Conservation (phyloP, 2,888 invertebrate genomes). For the Ophion ventricosus region DNA sequence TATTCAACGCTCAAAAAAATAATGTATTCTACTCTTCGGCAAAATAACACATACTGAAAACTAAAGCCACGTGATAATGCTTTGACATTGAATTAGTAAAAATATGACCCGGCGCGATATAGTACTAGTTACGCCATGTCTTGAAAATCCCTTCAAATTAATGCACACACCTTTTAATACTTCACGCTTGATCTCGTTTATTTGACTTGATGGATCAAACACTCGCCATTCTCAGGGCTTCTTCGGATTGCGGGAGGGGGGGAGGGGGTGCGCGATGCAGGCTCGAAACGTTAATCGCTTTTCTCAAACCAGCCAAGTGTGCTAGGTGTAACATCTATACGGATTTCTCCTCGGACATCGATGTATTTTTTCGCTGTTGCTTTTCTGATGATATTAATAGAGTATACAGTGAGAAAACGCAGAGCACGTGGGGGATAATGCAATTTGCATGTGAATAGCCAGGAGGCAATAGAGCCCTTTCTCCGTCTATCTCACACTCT, state of each 20-base stretch:
- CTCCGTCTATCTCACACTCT: constrained; percentile 4
- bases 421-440: constrained; percentile 67
- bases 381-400: constrained; percentile 12
- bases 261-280: background rate
- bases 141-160: too few species aligned
- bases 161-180: too few species aligned
- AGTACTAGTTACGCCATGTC: too few species aligned
- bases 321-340: constrained; percentile 11
- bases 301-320: background rate
- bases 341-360: background rate
- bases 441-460: constrained; percentile 69
- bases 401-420: constrained; percentile 1
- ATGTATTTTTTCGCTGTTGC: constrained; percentile 5
- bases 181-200: constrained; percentile 15
- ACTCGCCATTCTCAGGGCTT: background rate
- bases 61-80: too few species aligned
- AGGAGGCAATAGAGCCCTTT: constrained; percentile 66
- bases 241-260: too few species aligned
- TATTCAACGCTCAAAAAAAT: too few species aligned
- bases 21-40: too few species aligned
- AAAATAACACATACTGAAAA: too few species aligned
- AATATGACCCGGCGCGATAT: too few species aligned
- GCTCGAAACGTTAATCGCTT: background rate
- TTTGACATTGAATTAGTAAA: too few species aligned
- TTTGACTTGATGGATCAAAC: background rate